Percentiles rank a stretch among this genome's conserved stretches.
Evolutionary conservation across 2,797 vertebrate genomes (phyloP).

Genomic region (Crenuchus spilurus): DNA sequence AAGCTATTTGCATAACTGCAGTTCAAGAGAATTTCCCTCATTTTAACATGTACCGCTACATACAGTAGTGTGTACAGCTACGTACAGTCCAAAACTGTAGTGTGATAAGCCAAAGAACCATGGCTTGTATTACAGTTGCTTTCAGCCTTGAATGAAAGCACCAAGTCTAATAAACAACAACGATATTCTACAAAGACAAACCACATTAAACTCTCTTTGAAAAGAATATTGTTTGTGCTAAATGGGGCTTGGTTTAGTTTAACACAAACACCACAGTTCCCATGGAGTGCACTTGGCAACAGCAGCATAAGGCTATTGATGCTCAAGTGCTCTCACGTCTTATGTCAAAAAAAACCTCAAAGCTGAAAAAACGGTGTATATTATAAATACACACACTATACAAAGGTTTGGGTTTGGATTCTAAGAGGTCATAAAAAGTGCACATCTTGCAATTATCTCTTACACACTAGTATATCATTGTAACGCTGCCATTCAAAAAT

Average conservation of each 20-base stretch:
- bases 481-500: conserved; percentile 31
- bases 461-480: conserved; percentile 2
- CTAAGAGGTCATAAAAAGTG: conserved; percentile 46
- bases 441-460: conserved; percentile 25
- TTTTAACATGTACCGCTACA: neutral
- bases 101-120: neutral
- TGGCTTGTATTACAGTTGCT: neutral
- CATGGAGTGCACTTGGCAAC: conserved; percentile 7
- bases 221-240: conserved; percentile 25
- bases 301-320: conserved; percentile 35
- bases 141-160: neutral
- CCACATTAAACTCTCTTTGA: conserved; percentile 9
- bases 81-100: neutral
- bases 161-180: neutral
- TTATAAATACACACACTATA: neutral
- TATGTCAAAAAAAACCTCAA: conserved; percentile 12
- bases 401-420: conserved; percentile 1
- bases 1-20: neutral
- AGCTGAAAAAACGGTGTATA: neutral
- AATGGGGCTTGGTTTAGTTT: conserved; percentile 10
- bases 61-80: neutral
- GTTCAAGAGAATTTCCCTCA: conserved; percentile 18
- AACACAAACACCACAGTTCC: conserved; percentile 6
- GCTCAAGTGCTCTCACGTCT: conserved; percentile 28
- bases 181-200: neutral